These are phyloP conservation scores for Crematogaster levior DNA, from an alignment of 2,888 invertebrate species.

Conservation along the genomic window DNA sequence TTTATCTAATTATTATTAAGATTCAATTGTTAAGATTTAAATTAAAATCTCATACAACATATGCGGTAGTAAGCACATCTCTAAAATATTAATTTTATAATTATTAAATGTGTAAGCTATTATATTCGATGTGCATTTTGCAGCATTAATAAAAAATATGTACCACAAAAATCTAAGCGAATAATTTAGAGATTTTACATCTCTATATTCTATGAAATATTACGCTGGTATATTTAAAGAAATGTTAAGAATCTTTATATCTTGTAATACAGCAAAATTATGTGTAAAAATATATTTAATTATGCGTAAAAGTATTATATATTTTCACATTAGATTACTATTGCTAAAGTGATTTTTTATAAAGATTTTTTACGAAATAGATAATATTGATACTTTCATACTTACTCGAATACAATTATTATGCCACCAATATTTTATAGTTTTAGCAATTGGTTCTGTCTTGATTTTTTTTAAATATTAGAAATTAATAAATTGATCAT, in stretches of 20 bases:
- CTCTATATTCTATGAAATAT: neutral
- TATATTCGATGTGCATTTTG: neutral
- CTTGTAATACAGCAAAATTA: neutral
- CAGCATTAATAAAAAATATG: neutral
- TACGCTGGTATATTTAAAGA: neutral
- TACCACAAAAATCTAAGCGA: no score
- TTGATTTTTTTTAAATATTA: neutral
- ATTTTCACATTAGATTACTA: neutral
- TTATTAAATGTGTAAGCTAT: neutral
- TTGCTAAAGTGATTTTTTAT: no score
- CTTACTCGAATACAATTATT: neutral
- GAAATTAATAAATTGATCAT: neutral
- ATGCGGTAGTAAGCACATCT: no score
- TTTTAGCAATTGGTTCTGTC: neutral
- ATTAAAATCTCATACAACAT: neutral
- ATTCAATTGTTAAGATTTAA: conserved; percentile 5
- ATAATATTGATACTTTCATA: neutral
- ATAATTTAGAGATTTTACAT: neutral
- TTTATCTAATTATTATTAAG: conserved; percentile 28
- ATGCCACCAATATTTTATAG: neutral
- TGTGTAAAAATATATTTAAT: no score
- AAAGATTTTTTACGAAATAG: neutral
- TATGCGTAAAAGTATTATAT: neutral
- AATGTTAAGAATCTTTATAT: neutral
- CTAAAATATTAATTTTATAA: conserved; percentile 36